Evolutionary conservation across 2,797 vertebrate genomes (phyloP).

Genomic region (Pagetopsis macropterus): DNA sequence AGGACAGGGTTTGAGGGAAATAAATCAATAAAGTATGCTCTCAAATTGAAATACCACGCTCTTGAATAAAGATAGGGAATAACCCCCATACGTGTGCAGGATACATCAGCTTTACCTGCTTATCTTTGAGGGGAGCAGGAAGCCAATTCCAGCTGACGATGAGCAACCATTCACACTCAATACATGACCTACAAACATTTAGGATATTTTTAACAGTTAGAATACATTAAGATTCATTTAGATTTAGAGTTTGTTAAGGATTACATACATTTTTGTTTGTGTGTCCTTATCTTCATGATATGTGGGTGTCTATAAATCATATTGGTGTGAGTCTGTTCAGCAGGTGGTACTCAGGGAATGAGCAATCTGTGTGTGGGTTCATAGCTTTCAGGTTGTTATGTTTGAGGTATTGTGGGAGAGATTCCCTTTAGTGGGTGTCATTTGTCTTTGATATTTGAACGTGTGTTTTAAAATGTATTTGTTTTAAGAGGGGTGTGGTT

Average conservation of each 20-base stretch:
- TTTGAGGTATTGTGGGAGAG: not conserved
- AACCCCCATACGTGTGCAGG: too few relatives aligned
- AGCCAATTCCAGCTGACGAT: not conserved
- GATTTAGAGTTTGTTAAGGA: too few relatives aligned
- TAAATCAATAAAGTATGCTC: too few relatives aligned
- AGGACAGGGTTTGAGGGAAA: too few relatives aligned
- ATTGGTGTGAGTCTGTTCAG: not conserved
- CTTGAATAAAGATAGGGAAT: too few relatives aligned
- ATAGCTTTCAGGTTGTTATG: not conserved
- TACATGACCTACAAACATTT: not conserved
- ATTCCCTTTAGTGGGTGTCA: not conserved
- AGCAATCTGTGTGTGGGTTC: not conserved
- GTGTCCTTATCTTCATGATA: not conserved
- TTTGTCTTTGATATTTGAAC: not conserved
- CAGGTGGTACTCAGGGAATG: not conserved
- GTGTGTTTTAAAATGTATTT: not conserved
- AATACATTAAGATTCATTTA: not conserved
- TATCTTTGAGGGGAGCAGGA: not conserved
- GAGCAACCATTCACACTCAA: not conserved
- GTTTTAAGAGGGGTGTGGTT: not conserved
- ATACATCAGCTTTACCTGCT: not conserved
- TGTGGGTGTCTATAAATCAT: constrained; percentile 1
- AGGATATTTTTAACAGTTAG: fast-evolving
- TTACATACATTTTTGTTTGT: not conserved
- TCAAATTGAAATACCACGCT: too few relatives aligned